Percentiles rank a stretch among this genome's conserved stretches.
phyloP scores from a whole-genome alignment of 2,888 invertebrate genomes.

The Tenthredo livida region DNA sequence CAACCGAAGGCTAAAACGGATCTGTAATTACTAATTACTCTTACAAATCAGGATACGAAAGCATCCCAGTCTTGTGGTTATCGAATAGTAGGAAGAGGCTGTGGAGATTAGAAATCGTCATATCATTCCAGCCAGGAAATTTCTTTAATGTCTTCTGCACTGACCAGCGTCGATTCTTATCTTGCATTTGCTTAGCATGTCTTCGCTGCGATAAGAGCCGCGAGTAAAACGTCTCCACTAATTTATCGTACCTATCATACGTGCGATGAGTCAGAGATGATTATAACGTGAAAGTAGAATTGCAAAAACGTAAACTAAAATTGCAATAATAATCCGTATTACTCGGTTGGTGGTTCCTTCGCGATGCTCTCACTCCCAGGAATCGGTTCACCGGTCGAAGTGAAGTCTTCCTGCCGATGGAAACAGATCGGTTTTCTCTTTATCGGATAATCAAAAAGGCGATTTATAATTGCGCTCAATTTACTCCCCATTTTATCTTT shows the following conservation, averaged over 20 bases:
- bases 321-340: not conserved
- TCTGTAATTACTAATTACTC: constrained; percentile 59
- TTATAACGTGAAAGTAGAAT: not conserved
- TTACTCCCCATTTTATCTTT: constrained; percentile 78
- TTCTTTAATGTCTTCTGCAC: constrained; percentile 79
- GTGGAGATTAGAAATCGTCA: constrained; percentile 81
- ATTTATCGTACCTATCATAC: constrained; percentile 75
- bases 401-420: constrained; percentile 81
- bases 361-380: constrained; percentile 64
- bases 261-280: not conserved
- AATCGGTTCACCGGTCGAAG: constrained; percentile 79
- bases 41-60: constrained; percentile 81
- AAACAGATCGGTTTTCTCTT: constrained; percentile 82
- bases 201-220: constrained; percentile 79
- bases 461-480: constrained; percentile 77
- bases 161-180: constrained; percentile 80
- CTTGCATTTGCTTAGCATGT: constrained; percentile 80
- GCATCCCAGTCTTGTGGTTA: constrained; percentile 81
- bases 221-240: constrained; percentile 80
- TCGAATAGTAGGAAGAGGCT: constrained; percentile 81
- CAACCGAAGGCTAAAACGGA: not conserved
- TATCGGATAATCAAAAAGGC: constrained; percentile 81
- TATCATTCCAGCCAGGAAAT: constrained; percentile 82
- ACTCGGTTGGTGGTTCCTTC: constrained; percentile 77
- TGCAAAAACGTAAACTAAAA: not conserved